A percentile compares a stretch with the other conserved stretches of the same genome.
These are phyloP conservation scores for Bemisia tabaci DNA, from an alignment of 1,140 invertebrate genomes.

Conservation along the genomic window DNA sequence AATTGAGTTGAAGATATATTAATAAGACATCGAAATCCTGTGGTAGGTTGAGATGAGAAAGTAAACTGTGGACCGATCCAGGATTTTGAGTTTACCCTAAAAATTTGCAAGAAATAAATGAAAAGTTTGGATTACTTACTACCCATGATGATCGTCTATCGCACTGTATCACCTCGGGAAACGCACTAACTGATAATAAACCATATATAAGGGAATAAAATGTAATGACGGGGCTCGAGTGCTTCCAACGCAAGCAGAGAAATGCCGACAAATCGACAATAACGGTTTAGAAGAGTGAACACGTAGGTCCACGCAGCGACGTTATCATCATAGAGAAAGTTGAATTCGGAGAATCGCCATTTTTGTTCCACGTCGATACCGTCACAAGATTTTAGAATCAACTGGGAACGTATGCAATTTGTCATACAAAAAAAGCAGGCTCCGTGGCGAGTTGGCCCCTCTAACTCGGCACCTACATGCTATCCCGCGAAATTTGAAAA, in stretches of 20 bases:
- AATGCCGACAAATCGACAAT: background rate
- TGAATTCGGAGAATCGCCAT: background rate
- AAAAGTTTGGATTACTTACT: background rate
- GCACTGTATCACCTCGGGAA: background rate
- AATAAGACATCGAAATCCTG: no score
- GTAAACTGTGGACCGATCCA: no score
- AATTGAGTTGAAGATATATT: no score
- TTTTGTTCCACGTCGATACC: background rate
- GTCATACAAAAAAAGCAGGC: no score
- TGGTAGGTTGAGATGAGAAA: no score
- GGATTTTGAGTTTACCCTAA: no score
- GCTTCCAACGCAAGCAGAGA: background rate
- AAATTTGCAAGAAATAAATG: background rate
- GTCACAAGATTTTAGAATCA: no score
- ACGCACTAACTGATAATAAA: background rate
- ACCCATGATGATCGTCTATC: background rate
- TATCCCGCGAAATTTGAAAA: no score
- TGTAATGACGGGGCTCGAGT: background rate
- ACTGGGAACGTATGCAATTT: no score
- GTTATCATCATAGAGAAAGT: background rate
- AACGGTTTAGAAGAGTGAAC: background rate
- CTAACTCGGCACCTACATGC: no score
- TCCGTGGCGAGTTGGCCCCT: no score
- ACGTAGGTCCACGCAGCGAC: background rate
- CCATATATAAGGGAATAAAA: background rate